Evolutionary conservation across 2,888 invertebrate species (phyloP), one percentile per base, ranked within the genome.

Genomic region (Clistopyga incitator): DNA sequence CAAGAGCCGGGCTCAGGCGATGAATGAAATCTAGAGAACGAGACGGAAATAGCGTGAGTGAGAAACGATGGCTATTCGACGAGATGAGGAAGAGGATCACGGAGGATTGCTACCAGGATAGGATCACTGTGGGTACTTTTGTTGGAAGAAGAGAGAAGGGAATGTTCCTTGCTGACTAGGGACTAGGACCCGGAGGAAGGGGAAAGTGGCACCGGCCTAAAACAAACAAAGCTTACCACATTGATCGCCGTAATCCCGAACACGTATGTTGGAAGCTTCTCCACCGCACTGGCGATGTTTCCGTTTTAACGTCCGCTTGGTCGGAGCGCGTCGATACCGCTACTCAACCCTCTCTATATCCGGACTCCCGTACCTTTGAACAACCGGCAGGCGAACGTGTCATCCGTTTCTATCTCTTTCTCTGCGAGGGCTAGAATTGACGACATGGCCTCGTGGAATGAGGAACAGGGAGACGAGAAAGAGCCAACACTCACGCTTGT

Each of bases 141-240:
- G 45, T 25, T n/a, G 67, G 56, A 56, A 72, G 71, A 78, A 59
- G 72, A 70, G 82, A 56, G 77, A 13, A 64, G 59, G 45, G 61
- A 18, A 54, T 67, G 42, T 59, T n/a, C 38, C 25, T 56, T 18
- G 23, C 56, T 20, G 47, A 23, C 20, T 42, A 52, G 47, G 64
- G 47, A 1, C 29, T 54, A 64, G 74, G 42, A 70, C 56, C 34
- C 50, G 61, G 45, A 83, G 87, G 86, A 74, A 52, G 61, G 56
- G 71, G 61, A 74, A 77, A 70, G 81, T 85, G 85, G 87, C 87
- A 89, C 87, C 87, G 86, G 87, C 87, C 90, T 87, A 91, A 89
- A 91, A 90, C 91, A 91, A 91, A 91, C 90, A 90, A 89, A 89
- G 90, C 89, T 91, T 90, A 90, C 92, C 91, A 90, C 91, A 91